Percentiles rank a stretch among this genome's conserved stretches.
Conservation (phyloP, 2,113 vertebrate species). For the Herpailurus yagouaroundi region DNA sequence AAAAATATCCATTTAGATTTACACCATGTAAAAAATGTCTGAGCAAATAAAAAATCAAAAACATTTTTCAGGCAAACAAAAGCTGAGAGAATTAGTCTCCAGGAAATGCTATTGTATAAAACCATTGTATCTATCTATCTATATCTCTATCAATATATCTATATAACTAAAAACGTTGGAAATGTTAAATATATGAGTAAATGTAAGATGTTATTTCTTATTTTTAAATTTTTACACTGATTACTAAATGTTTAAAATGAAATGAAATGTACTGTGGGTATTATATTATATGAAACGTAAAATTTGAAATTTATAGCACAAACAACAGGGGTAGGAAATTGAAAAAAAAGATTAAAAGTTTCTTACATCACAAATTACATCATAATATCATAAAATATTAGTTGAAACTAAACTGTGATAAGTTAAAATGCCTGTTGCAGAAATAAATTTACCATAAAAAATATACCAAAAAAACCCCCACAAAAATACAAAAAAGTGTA, state of each 20-base stretch:
- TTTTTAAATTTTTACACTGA: not conserved
- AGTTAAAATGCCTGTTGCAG: not conserved
- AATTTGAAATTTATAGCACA: not conserved
- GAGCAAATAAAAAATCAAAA: not conserved
- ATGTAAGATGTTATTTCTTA: not conserved
- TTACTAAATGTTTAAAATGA: not conserved
- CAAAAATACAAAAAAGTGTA: too few species aligned
- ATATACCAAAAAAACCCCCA: too few species aligned
- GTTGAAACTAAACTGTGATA: not conserved
- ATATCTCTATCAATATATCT: too few species aligned
- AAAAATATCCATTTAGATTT: not conserved
- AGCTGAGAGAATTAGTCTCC: not conserved
- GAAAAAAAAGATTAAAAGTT: not conserved
- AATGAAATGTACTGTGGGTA: not conserved
- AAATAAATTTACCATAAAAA: not conserved
- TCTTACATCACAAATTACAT: not conserved
- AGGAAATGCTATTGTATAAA: not conserved
- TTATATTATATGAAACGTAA: not conserved
- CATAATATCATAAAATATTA: not conserved
- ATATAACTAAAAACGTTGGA: not conserved
- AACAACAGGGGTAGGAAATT: not conserved
- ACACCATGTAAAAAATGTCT: not conserved
- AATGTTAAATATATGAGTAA: not conserved
- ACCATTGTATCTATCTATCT: not conserved
- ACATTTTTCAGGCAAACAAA: not conserved